A percentile compares a stretch with the other conserved stretches of the same genome.
These are phyloP conservation scores for Gastrophysa polygoni DNA, from an alignment of 2,888 invertebrate genomes.

Conservation along the genomic window DNA sequence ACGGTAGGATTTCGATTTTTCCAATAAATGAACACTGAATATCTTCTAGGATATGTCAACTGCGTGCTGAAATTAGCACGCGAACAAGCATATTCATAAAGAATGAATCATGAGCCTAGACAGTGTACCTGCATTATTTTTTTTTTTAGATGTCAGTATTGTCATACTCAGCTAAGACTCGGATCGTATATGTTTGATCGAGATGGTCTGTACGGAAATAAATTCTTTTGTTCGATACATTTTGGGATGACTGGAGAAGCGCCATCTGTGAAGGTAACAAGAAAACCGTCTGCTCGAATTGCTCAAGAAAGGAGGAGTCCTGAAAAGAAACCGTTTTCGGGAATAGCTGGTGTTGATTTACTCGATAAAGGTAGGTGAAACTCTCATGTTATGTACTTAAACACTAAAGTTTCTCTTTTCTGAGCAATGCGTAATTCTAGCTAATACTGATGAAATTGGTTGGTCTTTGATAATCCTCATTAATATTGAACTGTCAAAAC, in stretches of 20 bases:
- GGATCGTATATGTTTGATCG: conserved; percentile 77
- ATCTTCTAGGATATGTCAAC: too few species aligned
- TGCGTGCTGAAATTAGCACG: too few species aligned
- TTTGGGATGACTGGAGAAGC: conserved; percentile 69
- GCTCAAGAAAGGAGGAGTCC: conserved; percentile 54
- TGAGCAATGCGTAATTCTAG: too few species aligned
- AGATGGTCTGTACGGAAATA: conserved; percentile 69
- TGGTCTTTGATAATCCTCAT: too few species aligned
- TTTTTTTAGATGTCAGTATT: conserved; percentile 79
- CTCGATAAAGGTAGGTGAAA: conserved; percentile 48
- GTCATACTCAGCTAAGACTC: conserved; percentile 81
- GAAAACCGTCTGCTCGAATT: conserved; percentile 45
- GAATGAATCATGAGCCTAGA: too few species aligned
- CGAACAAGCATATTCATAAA: too few species aligned
- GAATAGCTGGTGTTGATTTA: conserved; percentile 61
- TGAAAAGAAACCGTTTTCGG: conserved; percentile 59
- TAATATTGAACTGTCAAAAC: too few species aligned
- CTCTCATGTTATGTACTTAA: not conserved
- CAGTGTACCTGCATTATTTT: too few species aligned
- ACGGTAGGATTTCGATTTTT: not conserved
- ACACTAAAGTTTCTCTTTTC: conserved; percentile 3
- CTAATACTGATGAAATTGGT: too few species aligned
- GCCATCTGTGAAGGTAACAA: conserved; percentile 42
- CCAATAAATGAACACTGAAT: not conserved
- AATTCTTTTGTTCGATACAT: conserved; percentile 79